Percentiles rank a stretch among this genome's conserved stretches.
Conservation (phyloP, 2,888 invertebrate species). For the Cantharis lateralis region DNA sequence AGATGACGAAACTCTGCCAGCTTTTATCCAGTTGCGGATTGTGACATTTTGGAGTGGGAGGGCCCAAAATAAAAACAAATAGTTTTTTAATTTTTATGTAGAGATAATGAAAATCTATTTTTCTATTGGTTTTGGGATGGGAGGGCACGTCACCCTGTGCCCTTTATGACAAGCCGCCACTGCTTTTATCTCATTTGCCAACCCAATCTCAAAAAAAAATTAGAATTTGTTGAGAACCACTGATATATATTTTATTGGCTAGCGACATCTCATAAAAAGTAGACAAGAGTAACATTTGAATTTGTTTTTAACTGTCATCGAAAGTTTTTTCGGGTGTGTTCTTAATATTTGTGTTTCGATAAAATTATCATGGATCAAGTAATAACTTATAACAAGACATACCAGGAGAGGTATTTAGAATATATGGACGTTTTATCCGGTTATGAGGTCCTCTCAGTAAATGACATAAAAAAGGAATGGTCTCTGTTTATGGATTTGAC, state of each 20-base stretch:
- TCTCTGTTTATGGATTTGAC: constrained; percentile 61
- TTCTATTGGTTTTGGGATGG: too few species aligned
- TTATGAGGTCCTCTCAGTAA: constrained; percentile 55
- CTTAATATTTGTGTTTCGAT: not conserved
- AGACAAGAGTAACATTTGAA: not conserved
- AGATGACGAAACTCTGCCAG: too few species aligned
- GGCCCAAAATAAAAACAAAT: too few species aligned
- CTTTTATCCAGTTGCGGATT: too few species aligned
- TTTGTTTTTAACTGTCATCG: not conserved
- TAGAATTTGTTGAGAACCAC: too few species aligned
- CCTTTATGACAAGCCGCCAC: too few species aligned
- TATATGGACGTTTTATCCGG: constrained; percentile 59
- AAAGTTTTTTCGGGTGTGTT: not conserved
- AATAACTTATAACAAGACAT: constrained; percentile 63
- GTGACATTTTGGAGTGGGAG: too few species aligned
- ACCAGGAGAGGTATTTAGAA: constrained; percentile 61
- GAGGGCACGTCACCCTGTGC: too few species aligned
- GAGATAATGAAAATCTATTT: too few species aligned
- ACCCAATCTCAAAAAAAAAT: too few species aligned
- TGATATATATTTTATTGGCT: not conserved
- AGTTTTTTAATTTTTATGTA: too few species aligned
- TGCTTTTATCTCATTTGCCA: too few species aligned
- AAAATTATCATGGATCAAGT: constrained; percentile 60
- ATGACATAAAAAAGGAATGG: constrained; percentile 62
- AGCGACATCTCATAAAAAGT: not conserved